Conservation (phyloP, 2,113 vertebrate genomes). For the Cercopithecus mona region DNA sequence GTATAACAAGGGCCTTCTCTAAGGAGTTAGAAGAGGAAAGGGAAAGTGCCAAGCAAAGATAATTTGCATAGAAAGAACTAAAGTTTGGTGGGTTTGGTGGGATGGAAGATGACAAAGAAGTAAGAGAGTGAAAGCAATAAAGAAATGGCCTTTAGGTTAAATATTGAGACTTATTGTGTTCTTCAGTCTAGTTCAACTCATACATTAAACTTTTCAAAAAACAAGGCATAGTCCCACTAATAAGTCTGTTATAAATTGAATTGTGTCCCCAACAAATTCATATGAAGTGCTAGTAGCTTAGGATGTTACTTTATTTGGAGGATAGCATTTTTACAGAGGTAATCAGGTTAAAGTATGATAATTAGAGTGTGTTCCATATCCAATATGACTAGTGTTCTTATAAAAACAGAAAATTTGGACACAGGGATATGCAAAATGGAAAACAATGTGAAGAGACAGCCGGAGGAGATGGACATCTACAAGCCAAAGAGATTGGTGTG, state of each 20-base stretch:
- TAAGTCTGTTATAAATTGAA: not conserved
- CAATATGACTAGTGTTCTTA: not conserved
- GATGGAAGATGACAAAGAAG: not conserved
- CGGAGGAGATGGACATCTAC: not conserved
- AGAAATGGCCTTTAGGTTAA: not conserved
- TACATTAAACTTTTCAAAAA: not conserved
- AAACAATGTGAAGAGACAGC: not conserved
- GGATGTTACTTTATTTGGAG: not conserved
- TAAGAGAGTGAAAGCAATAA: not conserved
- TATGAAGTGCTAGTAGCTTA: not conserved
- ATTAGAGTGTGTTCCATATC: not conserved
- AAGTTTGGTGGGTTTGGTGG: not conserved
- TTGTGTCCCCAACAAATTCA: not conserved
- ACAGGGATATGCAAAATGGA: not conserved
- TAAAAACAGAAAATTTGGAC: not conserved
- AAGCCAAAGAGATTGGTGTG: not conserved
- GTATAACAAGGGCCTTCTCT: not conserved
- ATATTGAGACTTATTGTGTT: not conserved
- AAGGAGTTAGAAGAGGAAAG: not conserved
- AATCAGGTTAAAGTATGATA: not conserved
- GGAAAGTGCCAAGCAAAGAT: not conserved
- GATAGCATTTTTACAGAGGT: not conserved
- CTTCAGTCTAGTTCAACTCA: constrained; percentile 4
- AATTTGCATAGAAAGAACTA: not conserved
- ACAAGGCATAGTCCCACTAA: not conserved